Evolutionary conservation across 2,113 vertebrate genomes (phyloP).

Genomic region (Nematolebias whitei): DNA sequence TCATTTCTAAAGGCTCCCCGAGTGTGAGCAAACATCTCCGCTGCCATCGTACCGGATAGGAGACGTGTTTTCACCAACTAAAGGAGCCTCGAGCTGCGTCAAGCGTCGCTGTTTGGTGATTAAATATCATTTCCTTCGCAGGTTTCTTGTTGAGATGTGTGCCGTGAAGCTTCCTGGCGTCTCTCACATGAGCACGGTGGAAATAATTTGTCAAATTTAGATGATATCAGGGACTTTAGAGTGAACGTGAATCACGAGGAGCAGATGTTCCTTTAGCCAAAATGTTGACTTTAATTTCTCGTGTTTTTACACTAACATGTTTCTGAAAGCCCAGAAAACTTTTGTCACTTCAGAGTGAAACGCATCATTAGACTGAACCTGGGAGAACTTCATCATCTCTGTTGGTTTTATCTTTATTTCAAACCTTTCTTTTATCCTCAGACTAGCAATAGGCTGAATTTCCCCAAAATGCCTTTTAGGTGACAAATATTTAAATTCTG

Average conservation of each 20-base stretch:
- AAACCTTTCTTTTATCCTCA: background rate
- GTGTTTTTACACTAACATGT: background rate
- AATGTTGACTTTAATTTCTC: background rate
- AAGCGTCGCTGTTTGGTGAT: background rate
- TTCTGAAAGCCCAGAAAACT: background rate
- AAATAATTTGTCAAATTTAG: constrained; percentile 17
- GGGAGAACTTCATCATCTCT: background rate
- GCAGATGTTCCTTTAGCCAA: constrained; percentile 34
- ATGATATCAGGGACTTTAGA: constrained; percentile 11
- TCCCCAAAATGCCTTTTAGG: background rate
- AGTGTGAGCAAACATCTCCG: constrained; percentile 47
- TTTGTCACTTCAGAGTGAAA: background rate
- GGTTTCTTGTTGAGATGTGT: background rate
- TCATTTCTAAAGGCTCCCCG: constrained; percentile 21
- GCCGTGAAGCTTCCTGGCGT: background rate
- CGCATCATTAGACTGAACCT: background rate
- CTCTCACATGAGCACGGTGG: background rate
- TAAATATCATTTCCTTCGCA: background rate
- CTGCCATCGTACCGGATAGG: constrained; percentile 14
- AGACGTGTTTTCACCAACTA: background rate
- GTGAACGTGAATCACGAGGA: constrained; percentile 12
- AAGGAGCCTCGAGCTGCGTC: constrained; percentile 42
- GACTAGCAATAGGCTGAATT: no score
- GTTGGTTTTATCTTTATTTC: background rate
- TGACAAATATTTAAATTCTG: background rate